phyloP scores from a whole-genome alignment of 2,888 invertebrate genomes.

The Camponotus fellah region DNA sequence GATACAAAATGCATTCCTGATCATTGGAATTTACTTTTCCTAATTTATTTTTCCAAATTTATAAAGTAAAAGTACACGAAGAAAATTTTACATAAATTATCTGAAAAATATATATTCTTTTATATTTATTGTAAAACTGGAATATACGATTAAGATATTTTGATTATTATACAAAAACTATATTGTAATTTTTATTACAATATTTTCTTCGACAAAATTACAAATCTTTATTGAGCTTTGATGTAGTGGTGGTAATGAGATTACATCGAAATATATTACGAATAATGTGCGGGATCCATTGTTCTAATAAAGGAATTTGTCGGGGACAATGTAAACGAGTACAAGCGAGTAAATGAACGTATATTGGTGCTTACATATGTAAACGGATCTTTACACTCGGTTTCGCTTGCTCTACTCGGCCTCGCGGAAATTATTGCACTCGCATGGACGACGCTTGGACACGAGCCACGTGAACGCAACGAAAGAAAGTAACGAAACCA shows the following conservation, averaged over 20 bases:
- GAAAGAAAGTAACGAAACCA: slow-evolving; percentile 20
- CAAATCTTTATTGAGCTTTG: not conserved
- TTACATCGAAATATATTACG: not conserved
- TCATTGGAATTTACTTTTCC: not conserved
- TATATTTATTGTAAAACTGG: too few species aligned
- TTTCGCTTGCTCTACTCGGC: slow-evolving; percentile 11
- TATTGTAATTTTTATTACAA: too few species aligned
- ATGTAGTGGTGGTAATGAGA: not conserved
- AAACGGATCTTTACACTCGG: not conserved
- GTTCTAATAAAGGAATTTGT: not conserved
- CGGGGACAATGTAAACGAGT: not conserved
- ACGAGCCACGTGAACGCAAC: not conserved
- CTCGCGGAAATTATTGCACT: slow-evolving; percentile 54
- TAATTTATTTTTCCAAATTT: too few species aligned
- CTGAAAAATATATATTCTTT: too few species aligned
- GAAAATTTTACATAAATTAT: too few species aligned
- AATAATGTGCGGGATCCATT: not conserved
- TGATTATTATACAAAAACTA: too few species aligned
- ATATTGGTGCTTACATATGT: slow-evolving; percentile 1
- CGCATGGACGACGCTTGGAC: slow-evolving; percentile 8
- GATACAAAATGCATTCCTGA: not conserved
- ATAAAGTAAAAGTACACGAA: too few species aligned
- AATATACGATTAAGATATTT: too few species aligned
- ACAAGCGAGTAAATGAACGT: not conserved
- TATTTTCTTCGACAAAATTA: not conserved